Conservation (phyloP, 2,797 vertebrate genomes). For the Enteromius treurensis region DNA sequence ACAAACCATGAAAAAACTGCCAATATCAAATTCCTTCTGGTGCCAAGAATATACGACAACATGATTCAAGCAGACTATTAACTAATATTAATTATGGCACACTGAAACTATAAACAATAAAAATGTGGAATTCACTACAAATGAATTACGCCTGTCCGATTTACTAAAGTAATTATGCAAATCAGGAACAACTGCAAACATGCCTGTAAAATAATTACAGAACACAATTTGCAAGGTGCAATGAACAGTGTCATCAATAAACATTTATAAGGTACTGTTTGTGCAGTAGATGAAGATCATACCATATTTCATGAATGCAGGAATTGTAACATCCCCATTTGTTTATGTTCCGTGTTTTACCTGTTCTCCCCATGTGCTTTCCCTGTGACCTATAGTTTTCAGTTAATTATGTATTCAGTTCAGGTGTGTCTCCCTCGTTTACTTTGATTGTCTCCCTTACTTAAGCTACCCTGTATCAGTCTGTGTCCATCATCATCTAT, state of each 20-base stretch:
- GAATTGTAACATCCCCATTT: too few relatives aligned
- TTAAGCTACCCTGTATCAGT: too few relatives aligned
- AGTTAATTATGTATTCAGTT: too few relatives aligned
- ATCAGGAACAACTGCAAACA: background rate
- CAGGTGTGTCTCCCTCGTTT: too few relatives aligned
- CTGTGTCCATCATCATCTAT: too few relatives aligned
- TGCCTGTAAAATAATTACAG: background rate
- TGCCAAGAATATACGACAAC: background rate
- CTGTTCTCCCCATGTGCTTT: too few relatives aligned
- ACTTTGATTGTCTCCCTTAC: too few relatives aligned
- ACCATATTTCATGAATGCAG: too few relatives aligned
- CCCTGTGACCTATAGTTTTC: too few relatives aligned
- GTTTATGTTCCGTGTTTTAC: too few relatives aligned
- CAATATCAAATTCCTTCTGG: background rate
- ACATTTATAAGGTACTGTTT: background rate
- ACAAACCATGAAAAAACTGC: slow-evolving; percentile 6
- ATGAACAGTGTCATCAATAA: background rate
- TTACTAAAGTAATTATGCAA: background rate
- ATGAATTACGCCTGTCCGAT: background rate
- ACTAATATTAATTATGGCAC: background rate
- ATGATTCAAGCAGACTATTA: background rate
- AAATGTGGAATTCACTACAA: background rate
- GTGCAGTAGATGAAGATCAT: background rate
- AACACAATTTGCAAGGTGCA: background rate
- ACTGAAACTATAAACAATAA: background rate